phyloP scores from a whole-genome alignment of 2,888 invertebrate species.

The Seladonia tumulorum region DNA sequence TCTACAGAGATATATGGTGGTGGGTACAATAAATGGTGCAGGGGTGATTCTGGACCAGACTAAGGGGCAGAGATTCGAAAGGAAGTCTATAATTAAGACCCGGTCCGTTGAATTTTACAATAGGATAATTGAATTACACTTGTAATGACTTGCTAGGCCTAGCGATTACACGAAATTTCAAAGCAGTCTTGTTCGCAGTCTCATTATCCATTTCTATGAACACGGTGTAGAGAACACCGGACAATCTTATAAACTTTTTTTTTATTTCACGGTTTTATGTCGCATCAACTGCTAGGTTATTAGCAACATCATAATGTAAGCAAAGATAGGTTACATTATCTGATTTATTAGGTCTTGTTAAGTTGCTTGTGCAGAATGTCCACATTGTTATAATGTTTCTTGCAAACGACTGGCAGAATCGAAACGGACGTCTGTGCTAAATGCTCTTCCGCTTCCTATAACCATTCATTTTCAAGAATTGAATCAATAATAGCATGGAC shows the following conservation, averaged over 20 bases:
- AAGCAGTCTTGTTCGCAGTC: neutral
- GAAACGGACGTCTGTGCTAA: neutral
- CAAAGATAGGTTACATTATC: too few species aligned
- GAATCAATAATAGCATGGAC: neutral
- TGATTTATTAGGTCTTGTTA: too few species aligned
- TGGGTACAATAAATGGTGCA: conserved; percentile 23
- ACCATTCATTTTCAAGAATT: conserved; percentile 1
- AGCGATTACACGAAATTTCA: neutral
- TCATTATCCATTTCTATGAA: neutral
- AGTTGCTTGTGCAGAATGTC: neutral
- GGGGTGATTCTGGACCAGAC: conserved; percentile 1
- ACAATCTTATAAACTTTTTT: neutral
- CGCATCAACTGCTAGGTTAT: too few species aligned
- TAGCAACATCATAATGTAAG: too few species aligned
- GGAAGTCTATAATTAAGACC: conserved; percentile 35
- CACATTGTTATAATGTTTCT: neutral
- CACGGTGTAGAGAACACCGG: neutral
- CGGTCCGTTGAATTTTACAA: neutral
- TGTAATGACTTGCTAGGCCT: neutral
- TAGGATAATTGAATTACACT: neutral
- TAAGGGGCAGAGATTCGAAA: conserved; percentile 13
- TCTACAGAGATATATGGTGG: conserved; percentile 5
- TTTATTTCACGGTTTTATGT: too few species aligned
- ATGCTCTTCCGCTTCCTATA: neutral
- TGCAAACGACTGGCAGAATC: neutral